Conservation (phyloP, 2,113 vertebrate genomes). For the Tapirus terrestris region DNA sequence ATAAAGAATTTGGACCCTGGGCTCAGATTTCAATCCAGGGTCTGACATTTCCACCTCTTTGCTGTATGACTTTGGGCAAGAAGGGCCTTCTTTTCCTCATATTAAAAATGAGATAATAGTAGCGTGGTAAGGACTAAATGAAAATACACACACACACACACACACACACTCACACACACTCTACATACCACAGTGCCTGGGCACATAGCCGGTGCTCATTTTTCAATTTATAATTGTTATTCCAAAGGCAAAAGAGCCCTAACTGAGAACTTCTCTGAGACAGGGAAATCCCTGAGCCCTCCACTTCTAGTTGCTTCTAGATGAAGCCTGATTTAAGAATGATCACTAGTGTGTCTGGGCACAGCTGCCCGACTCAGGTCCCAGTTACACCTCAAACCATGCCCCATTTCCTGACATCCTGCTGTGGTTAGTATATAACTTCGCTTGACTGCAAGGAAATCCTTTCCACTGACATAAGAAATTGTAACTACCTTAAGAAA, state of each 20-base stretch:
- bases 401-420: not conserved
- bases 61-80: not conserved
- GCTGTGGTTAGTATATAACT: too few relatives aligned
- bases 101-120: too few relatives aligned
- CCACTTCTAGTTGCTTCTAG: not conserved
- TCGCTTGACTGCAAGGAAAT: not conserved
- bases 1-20: not conserved
- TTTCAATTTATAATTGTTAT: not conserved
- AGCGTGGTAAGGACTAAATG: too few relatives aligned
- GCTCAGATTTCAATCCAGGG: not conserved
- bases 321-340: not conserved
- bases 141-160: not conserved
- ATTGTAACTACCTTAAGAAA: not conserved
- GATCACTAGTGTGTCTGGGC: accelerated
- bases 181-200: not conserved
- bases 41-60: not conserved
- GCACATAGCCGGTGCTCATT: not conserved
- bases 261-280: not conserved
- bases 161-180: not conserved
- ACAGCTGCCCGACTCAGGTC: not conserved
- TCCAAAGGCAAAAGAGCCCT: not conserved
- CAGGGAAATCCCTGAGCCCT: not conserved
- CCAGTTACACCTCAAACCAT: not conserved
- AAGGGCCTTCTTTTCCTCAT: not conserved
- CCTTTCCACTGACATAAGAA: not conserved